These are phyloP conservation scores for Lepidocolaptes lacrymiger DNA, from an alignment of 2,797 vertebrate genomes.

Conservation along the genomic window DNA sequence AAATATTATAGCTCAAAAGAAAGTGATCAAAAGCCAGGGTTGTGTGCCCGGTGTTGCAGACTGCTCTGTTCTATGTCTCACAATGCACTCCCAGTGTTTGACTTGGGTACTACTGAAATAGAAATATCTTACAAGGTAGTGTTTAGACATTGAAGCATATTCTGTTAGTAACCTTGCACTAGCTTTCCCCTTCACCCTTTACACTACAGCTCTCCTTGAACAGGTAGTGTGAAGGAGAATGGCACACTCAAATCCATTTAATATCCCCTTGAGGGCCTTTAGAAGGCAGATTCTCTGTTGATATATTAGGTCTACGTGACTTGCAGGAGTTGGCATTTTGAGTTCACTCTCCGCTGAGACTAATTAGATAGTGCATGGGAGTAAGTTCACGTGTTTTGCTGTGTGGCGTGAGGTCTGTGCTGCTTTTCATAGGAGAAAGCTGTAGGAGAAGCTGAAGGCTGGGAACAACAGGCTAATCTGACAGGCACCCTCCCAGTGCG, in stretches of 20 bases:
- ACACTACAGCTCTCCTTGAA: neutral
- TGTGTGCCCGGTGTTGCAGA: neutral
- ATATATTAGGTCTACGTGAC: neutral
- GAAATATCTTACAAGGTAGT: neutral
- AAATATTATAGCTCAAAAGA: neutral
- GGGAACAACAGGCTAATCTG: neutral
- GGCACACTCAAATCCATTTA: neutral
- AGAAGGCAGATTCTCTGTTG: neutral
- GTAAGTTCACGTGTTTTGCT: neutral
- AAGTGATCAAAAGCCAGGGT: neutral
- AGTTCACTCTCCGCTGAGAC: neutral
- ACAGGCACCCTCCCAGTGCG: accelerated
- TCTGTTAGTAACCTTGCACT: neutral
- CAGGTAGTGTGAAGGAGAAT: neutral
- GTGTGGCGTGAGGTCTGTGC: accelerated
- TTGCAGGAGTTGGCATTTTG: conserved; percentile 25
- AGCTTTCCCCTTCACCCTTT: neutral
- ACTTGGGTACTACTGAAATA: neutral
- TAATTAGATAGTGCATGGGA: neutral
- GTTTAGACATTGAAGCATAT: neutral
- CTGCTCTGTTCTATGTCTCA: neutral
- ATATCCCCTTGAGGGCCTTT: neutral
- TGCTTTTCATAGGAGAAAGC: neutral
- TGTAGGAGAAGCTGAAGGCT: neutral
- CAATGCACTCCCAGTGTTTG: neutral